Percentiles rank a stretch among this genome's conserved stretches.
phyloP scores from a whole-genome alignment of 2,888 invertebrate species.

The Thecophora atra region DNA sequence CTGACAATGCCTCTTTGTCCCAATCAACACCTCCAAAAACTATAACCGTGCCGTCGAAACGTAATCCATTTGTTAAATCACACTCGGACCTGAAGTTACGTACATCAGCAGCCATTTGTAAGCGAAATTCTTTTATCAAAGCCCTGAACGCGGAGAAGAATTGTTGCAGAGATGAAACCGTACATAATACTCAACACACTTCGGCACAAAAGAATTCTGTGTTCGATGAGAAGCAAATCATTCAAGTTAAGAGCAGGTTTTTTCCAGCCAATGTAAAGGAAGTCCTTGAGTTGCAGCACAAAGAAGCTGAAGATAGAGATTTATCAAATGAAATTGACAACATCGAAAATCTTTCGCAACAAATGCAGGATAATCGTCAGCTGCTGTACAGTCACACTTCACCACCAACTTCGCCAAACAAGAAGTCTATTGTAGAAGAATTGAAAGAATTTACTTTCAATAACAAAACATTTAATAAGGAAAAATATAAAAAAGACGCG shows the following conservation, averaged over 20 bases:
- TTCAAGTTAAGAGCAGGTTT: slow-evolving; percentile 71
- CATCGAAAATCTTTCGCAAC: slow-evolving; percentile 46
- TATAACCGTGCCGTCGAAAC: slow-evolving; percentile 54
- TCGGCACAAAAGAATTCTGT: slow-evolving; percentile 44
- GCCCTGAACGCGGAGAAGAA: slow-evolving; percentile 54
- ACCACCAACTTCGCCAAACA: slow-evolving; percentile 37
- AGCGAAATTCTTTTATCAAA: slow-evolving; percentile 54
- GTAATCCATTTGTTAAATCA: slow-evolving; percentile 61
- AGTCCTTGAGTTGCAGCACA: slow-evolving; percentile 25
- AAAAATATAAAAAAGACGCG: neutral
- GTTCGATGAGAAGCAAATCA: slow-evolving; percentile 55
- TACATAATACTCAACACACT: slow-evolving; percentile 22
- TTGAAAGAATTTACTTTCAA: neutral
- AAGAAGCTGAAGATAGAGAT: slow-evolving; percentile 34
- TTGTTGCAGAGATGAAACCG: slow-evolving; percentile 21
- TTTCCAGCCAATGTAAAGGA: slow-evolving; percentile 62
- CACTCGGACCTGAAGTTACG: slow-evolving; percentile 17
- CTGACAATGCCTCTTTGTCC: slow-evolving; percentile 34
- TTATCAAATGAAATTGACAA: slow-evolving; percentile 46
- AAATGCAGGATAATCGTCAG: slow-evolving; percentile 38
- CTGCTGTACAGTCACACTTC: slow-evolving; percentile 45
- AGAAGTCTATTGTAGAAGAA: neutral
- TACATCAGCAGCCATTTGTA: slow-evolving; percentile 48
- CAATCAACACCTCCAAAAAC: slow-evolving; percentile 51
- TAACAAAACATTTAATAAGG: neutral